Evolutionary conservation across 1,140 invertebrate species (phyloP).

Genomic region (Ceratitis capitata): DNA sequence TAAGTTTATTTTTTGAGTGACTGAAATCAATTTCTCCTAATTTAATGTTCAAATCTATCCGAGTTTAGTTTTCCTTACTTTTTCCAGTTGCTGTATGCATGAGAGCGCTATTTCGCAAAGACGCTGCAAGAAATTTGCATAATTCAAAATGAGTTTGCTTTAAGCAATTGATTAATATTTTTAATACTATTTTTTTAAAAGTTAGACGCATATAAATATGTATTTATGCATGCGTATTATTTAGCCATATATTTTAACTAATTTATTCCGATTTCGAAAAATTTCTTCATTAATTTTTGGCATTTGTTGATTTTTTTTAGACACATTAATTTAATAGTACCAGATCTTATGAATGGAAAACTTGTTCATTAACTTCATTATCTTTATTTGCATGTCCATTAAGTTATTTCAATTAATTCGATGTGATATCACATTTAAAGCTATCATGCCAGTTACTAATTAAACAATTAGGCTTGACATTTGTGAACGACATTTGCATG

Average conservation of each 20-base stretch:
- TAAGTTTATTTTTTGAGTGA: too few species aligned
- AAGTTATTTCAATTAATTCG: conserved; percentile 21
- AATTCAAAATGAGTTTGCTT: not conserved
- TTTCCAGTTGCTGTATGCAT: too few species aligned
- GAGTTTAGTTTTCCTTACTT: too few species aligned
- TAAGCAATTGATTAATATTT: not conserved
- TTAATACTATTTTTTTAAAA: not conserved
- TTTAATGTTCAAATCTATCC: too few species aligned
- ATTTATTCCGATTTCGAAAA: not conserved
- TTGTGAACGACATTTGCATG: conserved; percentile 17
- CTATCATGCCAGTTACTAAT: conserved; percentile 28
- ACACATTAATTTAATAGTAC: not conserved
- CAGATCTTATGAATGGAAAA: conserved; percentile 6
- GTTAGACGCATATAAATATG: not conserved
- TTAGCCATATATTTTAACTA: not conserved
- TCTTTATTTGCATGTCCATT: conserved; percentile 12
- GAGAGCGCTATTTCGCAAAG: too few species aligned
- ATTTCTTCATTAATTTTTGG: not conserved
- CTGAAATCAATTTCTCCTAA: too few species aligned
- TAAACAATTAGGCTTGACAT: conserved; percentile 31
- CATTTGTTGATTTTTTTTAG: not conserved
- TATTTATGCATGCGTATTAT: not conserved
- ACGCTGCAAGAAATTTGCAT: too few species aligned
- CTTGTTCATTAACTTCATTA: conserved; percentile 7
- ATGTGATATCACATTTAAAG: conserved; percentile 17